phyloP scores from a whole-genome alignment of 2,797 vertebrate species.

The Cheirogaleus major region DNA sequence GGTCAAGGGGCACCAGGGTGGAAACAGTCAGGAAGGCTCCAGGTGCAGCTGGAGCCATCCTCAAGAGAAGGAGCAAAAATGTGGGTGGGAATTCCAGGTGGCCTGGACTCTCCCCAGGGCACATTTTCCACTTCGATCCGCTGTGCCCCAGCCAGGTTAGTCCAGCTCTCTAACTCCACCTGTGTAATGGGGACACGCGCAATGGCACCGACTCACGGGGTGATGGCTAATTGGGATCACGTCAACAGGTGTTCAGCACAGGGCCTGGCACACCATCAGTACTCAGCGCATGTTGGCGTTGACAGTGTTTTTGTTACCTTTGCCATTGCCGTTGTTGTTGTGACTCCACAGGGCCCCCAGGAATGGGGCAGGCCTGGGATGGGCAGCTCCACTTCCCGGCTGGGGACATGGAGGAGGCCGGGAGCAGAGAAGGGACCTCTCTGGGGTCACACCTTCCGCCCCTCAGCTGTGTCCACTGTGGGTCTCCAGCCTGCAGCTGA shows the following conservation, averaged over 20 bases:
- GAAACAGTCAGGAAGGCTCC: not conserved
- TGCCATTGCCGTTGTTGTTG: not conserved
- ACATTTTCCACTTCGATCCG: not conserved
- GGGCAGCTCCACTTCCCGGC: not conserved
- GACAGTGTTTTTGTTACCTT: not conserved
- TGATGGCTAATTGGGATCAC: not conserved
- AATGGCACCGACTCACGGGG: too few relatives aligned
- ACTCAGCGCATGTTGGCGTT: not conserved
- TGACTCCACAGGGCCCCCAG: not conserved
- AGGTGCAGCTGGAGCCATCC: not conserved
- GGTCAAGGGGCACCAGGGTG: accelerated
- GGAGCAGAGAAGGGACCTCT: not conserved
- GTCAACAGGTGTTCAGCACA: not conserved
- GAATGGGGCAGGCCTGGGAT: not conserved
- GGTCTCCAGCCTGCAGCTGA: not conserved
- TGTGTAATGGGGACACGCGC: not conserved
- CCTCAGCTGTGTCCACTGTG: not conserved
- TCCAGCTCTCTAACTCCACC: not conserved
- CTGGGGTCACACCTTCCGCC: not conserved
- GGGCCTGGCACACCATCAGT: accelerated
- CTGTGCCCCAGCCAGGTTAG: too few relatives aligned
- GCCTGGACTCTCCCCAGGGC: not conserved
- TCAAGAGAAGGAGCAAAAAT: not conserved
- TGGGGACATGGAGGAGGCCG: not conserved
- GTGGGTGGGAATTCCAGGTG: not conserved